A percentile compares a stretch with the other conserved stretches of the same genome.
phyloP scores from a whole-genome alignment of 1,140 invertebrate species.

The Drosophila willistoni region DNA sequence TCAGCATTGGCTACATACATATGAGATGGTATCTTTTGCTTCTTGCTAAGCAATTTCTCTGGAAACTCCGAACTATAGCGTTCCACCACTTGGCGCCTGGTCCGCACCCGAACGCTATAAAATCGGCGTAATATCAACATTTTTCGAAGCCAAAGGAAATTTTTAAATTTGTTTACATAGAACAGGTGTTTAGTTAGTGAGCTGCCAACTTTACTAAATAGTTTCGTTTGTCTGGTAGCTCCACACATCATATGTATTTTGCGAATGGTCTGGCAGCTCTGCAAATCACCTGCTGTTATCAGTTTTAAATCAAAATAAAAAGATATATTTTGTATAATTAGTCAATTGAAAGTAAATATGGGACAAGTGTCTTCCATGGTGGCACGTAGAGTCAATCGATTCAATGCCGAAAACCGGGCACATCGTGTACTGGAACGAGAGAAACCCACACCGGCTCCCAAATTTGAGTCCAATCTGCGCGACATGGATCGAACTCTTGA shows the following conservation, averaged over 20 bases:
- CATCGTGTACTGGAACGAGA: slow-evolving; percentile 86
- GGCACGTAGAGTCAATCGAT: slow-evolving; percentile 84
- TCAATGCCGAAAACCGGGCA: slow-evolving; percentile 89
- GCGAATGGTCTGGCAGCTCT: slow-evolving; percentile 1
- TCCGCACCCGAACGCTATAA: slow-evolving; percentile 36
- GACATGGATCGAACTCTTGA: slow-evolving; percentile 86
- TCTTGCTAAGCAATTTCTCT: slow-evolving; percentile 66
- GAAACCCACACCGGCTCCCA: slow-evolving; percentile 88
- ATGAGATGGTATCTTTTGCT: slow-evolving; percentile 58
- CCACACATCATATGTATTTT: slow-evolving; percentile 3
- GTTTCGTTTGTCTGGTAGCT: background rate
- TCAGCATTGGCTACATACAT: slow-evolving; percentile 74
- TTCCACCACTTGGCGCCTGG: slow-evolving; percentile 46
- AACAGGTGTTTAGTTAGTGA: slow-evolving; percentile 23
- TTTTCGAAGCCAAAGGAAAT: slow-evolving; percentile 16
- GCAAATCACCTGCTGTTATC: background rate
- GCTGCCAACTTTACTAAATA: background rate
- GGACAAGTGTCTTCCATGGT: slow-evolving; percentile 84
- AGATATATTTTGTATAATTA: background rate
- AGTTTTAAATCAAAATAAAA: slow-evolving; percentile 21
- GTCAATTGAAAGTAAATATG: slow-evolving; percentile 79
- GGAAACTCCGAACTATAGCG: slow-evolving; percentile 70
- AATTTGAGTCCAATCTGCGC: slow-evolving; percentile 85
- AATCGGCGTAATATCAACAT: slow-evolving; percentile 52
- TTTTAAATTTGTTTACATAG: slow-evolving; percentile 50